Base-by-base conservation (phyloP, 2,113 vertebrate species). In the Caloenas nicobarica region DNA sequence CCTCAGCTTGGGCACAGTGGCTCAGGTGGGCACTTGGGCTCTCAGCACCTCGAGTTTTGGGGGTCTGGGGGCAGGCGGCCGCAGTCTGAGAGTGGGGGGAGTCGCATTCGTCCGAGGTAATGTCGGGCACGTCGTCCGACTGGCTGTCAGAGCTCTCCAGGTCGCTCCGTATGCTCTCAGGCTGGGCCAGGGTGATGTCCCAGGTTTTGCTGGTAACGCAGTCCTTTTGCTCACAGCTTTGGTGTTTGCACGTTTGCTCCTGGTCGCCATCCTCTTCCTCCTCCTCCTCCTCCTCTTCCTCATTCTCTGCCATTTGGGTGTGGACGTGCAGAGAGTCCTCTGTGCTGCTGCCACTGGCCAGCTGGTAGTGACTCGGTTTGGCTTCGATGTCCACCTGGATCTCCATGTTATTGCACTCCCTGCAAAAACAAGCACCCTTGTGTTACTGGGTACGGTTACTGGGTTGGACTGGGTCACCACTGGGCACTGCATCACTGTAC, bases 361-460 rank as follows among this genome's bases (percentile, higher is more conserved):
- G 97, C 96, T 99, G 99, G 96, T 99, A 98, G 96, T 99, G 99
- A 87, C 99, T 99, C 72, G 99, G 99, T 97, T 99, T 99, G 97
- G 99, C 99, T 96, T 99, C 99, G 9, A 99, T 99, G 98, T 99
- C 99, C 97, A 99, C 99, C 98, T 99, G 99, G 97, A 99, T 99
- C 98, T 99, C 99, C 97, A 99, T 98, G 97, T 99, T 99, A 93
- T 98, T 99, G 96, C 99, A 98, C 94, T 99, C 99, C 98, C 99
- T 99, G 98, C 90, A 96, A 94, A 72, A 89, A 95, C 85, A 95
- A 79, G 79, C 94, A 61, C 66, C 94, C 38, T 13, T 16, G 25
- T 1, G 50, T 96, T 82, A 96, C 81, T 76, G 72, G 76, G 76
- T 12, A 53, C 17, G 8, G 29, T 13, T 10, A 36, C 78, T 29